Evolutionary conservation across 2,113 vertebrate species (phyloP).

Genomic region (Notarius lentiginosus): DNA sequence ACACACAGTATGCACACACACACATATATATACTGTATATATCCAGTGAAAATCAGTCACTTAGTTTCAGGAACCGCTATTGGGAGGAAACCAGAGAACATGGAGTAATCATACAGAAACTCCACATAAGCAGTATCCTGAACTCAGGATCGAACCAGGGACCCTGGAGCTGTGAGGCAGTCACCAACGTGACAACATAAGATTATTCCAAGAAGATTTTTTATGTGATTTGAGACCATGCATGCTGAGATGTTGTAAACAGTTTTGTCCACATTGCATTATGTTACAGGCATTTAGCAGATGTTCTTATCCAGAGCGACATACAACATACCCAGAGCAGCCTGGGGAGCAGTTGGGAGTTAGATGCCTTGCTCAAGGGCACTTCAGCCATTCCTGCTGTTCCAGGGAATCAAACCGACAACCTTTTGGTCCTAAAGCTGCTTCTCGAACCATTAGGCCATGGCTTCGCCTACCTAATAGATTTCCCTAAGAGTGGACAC

Average conservation of each 20-base stretch:
- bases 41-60: neutral
- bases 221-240: conserved; percentile 57
- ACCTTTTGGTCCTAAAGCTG: no score
- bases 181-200: neutral
- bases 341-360: no score
- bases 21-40: neutral
- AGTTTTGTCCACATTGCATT: neutral
- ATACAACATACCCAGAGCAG: no score
- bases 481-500: neutral
- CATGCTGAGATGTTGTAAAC: conserved; percentile 40
- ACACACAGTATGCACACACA: no score
- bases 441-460: no score
- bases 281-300: no score
- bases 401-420: no score
- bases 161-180: neutral
- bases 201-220: conserved; percentile 12
- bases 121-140: neutral
- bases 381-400: no score
- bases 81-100: neutral
- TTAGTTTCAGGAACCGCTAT: neutral
- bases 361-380: no score
- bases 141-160: neutral
- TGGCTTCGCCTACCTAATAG: no score
- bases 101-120: neutral
- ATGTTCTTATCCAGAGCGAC: no score